Conservation (phyloP, 1,140 invertebrate species). For the Gryllus bimaculatus region DNA sequence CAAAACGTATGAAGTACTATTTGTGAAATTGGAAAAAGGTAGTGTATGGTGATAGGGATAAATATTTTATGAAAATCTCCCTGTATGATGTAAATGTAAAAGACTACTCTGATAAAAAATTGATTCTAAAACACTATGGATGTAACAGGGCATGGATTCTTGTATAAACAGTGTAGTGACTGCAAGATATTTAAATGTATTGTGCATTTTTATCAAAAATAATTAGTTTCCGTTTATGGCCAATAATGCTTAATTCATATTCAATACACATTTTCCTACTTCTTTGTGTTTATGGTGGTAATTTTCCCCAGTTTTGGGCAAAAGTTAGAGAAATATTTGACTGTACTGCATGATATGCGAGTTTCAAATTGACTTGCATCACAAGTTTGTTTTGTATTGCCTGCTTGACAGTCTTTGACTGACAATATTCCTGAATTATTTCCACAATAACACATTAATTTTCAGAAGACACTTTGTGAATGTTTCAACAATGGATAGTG, state of each 20-base stretch:
- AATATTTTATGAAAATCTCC: conserved; percentile 6
- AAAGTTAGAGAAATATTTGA: too few relatives aligned
- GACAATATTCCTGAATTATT: neutral
- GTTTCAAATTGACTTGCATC: too few relatives aligned
- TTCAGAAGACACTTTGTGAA: conserved; percentile 3
- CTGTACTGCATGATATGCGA: too few relatives aligned
- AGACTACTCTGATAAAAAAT: neutral
- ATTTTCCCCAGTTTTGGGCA: too few relatives aligned
- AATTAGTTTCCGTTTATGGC: conserved; percentile 6
- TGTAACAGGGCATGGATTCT: conserved; percentile 12
- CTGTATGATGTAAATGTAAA: neutral
- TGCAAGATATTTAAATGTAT: neutral
- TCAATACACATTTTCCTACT: neutral
- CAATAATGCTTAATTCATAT: neutral
- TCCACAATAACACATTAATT: neutral
- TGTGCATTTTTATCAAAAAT: conserved; percentile 12
- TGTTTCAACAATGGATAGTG: neutral
- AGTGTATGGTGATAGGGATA: neutral
- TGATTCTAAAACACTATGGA: neutral
- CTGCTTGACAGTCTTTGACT: neutral
- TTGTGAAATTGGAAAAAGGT: neutral
- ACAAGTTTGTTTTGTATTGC: neutral
- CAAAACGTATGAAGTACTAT: neutral
- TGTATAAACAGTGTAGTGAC: conserved; percentile 13
- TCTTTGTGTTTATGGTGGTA: too few relatives aligned